Conservation (phyloP, 2,113 vertebrate genomes). For the Puma concolor region DNA sequence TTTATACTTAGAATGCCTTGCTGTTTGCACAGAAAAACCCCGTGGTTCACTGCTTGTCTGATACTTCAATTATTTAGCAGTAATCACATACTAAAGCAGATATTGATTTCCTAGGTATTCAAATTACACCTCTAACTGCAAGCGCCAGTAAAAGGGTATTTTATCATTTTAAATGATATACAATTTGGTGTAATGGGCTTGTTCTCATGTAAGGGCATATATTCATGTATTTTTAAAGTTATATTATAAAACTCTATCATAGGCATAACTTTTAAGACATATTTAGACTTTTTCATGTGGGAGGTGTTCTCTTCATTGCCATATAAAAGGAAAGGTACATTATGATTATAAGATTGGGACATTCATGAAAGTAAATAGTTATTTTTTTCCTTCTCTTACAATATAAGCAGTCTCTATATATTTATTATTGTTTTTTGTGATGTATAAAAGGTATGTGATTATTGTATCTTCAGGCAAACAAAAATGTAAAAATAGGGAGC, state of each 20-base stretch:
- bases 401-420: background rate
- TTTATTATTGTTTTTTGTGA: constrained; percentile 50
- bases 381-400: constrained; percentile 40
- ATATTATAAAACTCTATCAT: constrained; percentile 52
- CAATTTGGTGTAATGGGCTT: constrained; percentile 79
- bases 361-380: constrained; percentile 56
- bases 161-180: constrained; percentile 83
- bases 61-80: constrained; percentile 87
- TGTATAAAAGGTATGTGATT: constrained; percentile 4
- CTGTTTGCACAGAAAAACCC: constrained; percentile 80
- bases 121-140: constrained; percentile 83
- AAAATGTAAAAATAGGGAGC: constrained; percentile 12
- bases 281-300: constrained; percentile 55
- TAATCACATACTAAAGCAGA: constrained; percentile 85
- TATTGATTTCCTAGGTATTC: constrained; percentile 87
- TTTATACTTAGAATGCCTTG: constrained; percentile 76
- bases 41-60: constrained; percentile 82
- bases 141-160: constrained; percentile 76
- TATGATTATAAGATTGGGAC: constrained; percentile 25
- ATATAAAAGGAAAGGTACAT: constrained; percentile 53
- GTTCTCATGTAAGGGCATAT: constrained; percentile 64
- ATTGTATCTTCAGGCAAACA: background rate
- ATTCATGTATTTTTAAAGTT: constrained; percentile 73
- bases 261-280: constrained; percentile 53
- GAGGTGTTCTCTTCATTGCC: constrained; percentile 14